A percentile compares a stretch with the other conserved stretches of the same genome.
These are phyloP conservation scores for Platyscapa corneri DNA, from an alignment of 1,140 invertebrate species.

Conservation along the genomic window DNA sequence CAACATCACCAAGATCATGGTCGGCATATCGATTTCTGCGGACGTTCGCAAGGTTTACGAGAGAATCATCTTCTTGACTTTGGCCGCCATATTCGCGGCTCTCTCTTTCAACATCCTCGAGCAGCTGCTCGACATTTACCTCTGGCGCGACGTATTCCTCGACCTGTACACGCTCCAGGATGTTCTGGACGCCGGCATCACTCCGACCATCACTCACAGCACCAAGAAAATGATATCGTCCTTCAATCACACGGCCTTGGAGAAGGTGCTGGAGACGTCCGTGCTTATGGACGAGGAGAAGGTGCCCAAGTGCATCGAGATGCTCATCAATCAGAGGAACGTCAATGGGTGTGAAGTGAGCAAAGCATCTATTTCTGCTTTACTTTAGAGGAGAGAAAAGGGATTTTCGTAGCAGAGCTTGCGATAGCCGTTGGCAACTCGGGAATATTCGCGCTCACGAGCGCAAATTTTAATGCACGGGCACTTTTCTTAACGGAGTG, in stretches of 20 bases:
- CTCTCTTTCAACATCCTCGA: conserved; percentile 25
- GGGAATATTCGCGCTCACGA: neutral
- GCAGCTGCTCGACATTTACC: neutral
- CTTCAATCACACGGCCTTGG: neutral
- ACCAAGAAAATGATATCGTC: neutral
- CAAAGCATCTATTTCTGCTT: neutral
- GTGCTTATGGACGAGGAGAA: neutral
- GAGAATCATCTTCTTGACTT: neutral
- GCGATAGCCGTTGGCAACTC: too few species aligned
- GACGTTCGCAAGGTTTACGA: neutral
- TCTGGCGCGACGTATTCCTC: neutral
- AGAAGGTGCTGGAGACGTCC: neutral
- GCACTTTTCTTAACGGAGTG: neutral
- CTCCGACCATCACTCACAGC: neutral
- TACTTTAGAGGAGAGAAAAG: neutral
- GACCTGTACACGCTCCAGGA: neutral
- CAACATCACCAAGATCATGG: conserved; percentile 15
- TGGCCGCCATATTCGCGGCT: neutral
- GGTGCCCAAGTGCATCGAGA: neutral
- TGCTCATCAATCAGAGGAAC: neutral
- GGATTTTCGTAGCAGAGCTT: too few species aligned
- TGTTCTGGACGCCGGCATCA: neutral
- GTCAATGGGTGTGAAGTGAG: conserved; percentile 36
- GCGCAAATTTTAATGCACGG: neutral
- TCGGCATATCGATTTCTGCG: neutral